Conservation (phyloP, 2,888 invertebrate genomes). For the Phania funesta region DNA sequence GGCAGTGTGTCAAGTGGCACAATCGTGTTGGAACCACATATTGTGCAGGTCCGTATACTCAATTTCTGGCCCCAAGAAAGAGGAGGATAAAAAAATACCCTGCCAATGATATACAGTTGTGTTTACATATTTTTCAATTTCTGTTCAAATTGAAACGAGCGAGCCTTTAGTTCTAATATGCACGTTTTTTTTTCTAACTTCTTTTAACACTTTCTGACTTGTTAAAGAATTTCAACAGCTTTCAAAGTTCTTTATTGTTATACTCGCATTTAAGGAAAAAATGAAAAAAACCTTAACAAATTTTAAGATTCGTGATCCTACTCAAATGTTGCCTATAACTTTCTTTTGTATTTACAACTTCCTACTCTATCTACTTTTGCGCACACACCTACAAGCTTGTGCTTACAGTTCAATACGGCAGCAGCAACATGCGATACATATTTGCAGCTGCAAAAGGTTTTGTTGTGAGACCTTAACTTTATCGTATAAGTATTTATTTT, state of each 20-base stretch:
- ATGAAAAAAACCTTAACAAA: slow-evolving; percentile 44
- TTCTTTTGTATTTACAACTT: slow-evolving; percentile 51
- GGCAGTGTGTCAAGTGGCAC: too few relatives aligned
- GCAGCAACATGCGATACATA: slow-evolving; percentile 21
- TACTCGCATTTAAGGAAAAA: neutral
- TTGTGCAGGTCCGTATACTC: too few relatives aligned
- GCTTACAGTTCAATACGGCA: slow-evolving; percentile 17
- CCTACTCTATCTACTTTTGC: slow-evolving; percentile 13
- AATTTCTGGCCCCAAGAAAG: too few relatives aligned
- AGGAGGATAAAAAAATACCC: too few relatives aligned
- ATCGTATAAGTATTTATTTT: slow-evolving; percentile 47
- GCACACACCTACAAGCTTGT: neutral
- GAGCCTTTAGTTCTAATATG: neutral
- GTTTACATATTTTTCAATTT: too few relatives aligned
- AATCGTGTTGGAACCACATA: too few relatives aligned
- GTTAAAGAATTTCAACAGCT: slow-evolving; percentile 37
- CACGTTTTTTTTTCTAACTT: neutral
- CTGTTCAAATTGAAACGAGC: too few relatives aligned
- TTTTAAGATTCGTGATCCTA: slow-evolving; percentile 63
- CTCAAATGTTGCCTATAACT: slow-evolving; percentile 66
- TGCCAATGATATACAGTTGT: too few relatives aligned
- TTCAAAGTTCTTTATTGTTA: slow-evolving; percentile 25
- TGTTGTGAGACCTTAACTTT: slow-evolving; percentile 59
- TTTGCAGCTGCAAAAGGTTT: slow-evolving; percentile 64
- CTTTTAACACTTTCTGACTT: slow-evolving; percentile 22